Conservation (phyloP, 2,888 invertebrate genomes). For the Erebia epiphron region DNA sequence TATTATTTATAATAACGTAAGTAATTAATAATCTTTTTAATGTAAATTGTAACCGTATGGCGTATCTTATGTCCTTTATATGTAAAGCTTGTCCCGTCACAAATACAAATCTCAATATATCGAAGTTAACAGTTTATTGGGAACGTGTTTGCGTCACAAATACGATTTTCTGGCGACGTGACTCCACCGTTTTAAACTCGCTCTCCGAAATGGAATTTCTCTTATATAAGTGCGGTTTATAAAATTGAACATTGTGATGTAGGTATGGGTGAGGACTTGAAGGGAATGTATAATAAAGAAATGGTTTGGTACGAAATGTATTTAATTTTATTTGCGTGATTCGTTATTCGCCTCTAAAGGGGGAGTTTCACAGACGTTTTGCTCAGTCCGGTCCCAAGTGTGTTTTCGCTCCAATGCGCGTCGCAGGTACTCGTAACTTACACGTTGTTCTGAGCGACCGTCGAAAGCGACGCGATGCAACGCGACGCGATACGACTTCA, state of each 20-base stretch:
- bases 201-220: slow-evolving; percentile 45
- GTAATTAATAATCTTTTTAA: too few relatives aligned
- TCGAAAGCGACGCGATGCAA: too few relatives aligned
- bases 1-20: too few relatives aligned
- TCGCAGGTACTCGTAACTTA: too few relatives aligned
- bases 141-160: slow-evolving; percentile 70
- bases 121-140: slow-evolving; percentile 70
- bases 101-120: slow-evolving; percentile 51
- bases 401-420: too few relatives aligned
- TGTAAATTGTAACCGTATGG: too few relatives aligned
- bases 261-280: slow-evolving; percentile 19
- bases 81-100: slow-evolving; percentile 9
- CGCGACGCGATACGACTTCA: too few relatives aligned
- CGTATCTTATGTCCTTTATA: too few relatives aligned
- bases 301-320: background rate
- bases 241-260: slow-evolving; percentile 44
- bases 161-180: slow-evolving; percentile 71
- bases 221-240: slow-evolving; percentile 46
- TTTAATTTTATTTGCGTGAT: background rate
- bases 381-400: too few relatives aligned
- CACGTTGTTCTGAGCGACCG: too few relatives aligned
- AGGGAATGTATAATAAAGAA: slow-evolving; percentile 26
- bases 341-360: too few relatives aligned
- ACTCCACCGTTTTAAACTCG: slow-evolving; percentile 50
- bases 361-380: too few relatives aligned